Percentiles rank a stretch among this genome's conserved stretches.
Evolutionary conservation across 2,888 invertebrate species (phyloP).

Genomic region (Dione vanillae): DNA sequence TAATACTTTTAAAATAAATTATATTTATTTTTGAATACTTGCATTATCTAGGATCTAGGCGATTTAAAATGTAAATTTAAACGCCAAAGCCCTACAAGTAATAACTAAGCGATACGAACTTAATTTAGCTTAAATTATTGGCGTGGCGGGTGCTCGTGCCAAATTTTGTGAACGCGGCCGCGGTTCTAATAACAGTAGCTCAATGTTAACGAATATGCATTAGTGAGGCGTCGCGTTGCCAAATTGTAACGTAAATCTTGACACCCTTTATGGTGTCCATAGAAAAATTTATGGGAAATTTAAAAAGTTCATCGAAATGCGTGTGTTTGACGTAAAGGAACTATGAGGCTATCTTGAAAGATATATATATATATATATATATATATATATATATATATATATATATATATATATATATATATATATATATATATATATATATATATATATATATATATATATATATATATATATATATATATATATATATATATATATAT

Average conservation of each 20-base stretch:
- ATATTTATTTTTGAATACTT: too few species aligned
- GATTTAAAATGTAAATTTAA: too few species aligned
- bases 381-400: too few species aligned
- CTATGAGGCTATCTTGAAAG: neutral
- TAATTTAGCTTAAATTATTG: constrained; percentile 18
- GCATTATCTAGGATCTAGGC: too few species aligned
- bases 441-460: too few species aligned
- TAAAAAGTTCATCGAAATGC: constrained; percentile 42
- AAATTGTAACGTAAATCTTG: constrained; percentile 62
- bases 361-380: too few species aligned
- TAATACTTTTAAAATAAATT: too few species aligned
- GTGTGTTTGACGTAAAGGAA: constrained; percentile 48
- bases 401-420: too few species aligned
- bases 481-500: too few species aligned
- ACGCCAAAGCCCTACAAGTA: neutral
- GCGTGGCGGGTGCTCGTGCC: constrained; percentile 17
- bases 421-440: too few species aligned
- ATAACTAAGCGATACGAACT: constrained; percentile 18
- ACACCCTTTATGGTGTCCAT: neutral
- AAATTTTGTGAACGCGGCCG: constrained; percentile 27
- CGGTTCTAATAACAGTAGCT: constrained; percentile 33
- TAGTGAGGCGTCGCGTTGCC: constrained; percentile 55
- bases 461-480: too few species aligned
- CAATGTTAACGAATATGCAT: constrained; percentile 46
- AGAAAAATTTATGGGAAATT: neutral